Evolutionary conservation across 2,113 vertebrate genomes (phyloP).

Genomic region (Tachysurus fulvidraco): DNA sequence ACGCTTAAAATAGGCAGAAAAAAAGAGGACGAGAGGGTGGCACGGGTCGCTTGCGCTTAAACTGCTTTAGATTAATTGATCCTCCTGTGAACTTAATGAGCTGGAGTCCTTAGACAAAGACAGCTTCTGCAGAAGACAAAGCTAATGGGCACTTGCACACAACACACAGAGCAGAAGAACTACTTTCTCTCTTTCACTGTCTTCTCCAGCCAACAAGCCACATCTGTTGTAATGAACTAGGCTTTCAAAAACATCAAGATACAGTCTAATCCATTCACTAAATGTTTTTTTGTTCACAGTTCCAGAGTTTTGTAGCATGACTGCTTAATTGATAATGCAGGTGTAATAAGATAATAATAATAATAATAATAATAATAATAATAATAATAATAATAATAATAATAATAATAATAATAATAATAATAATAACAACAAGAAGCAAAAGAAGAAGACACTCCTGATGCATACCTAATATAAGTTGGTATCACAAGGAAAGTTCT

Average conservation of each 20-base stretch:
- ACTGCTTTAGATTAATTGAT: conserved; percentile 76
- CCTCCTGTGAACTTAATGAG: conserved; percentile 71
- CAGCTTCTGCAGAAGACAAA: conserved; percentile 64
- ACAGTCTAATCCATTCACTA: background rate
- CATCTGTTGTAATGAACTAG: background rate
- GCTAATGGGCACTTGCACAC: conserved; percentile 59
- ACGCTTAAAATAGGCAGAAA: conserved; percentile 40
- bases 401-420: too few relatives aligned
- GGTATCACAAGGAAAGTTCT: background rate
- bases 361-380: too few relatives aligned
- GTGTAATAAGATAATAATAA: background rate
- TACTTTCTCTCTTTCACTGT: background rate
- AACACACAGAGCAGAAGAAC: background rate
- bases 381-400: too few relatives aligned
- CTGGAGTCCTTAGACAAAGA: conserved; percentile 66
- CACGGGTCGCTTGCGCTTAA: conserved; percentile 68
- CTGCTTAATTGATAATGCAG: background rate
- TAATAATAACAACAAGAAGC: too few relatives aligned
- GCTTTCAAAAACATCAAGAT: background rate
- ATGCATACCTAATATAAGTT: background rate
- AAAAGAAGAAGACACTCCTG: too few relatives aligned
- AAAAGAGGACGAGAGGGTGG: conserved; percentile 49
- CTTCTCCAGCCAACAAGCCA: background rate
- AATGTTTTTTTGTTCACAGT: background rate
- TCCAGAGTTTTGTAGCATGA: background rate